phyloP scores from a whole-genome alignment of 2,113 vertebrate genomes.

The Pluvianellus socialis region DNA sequence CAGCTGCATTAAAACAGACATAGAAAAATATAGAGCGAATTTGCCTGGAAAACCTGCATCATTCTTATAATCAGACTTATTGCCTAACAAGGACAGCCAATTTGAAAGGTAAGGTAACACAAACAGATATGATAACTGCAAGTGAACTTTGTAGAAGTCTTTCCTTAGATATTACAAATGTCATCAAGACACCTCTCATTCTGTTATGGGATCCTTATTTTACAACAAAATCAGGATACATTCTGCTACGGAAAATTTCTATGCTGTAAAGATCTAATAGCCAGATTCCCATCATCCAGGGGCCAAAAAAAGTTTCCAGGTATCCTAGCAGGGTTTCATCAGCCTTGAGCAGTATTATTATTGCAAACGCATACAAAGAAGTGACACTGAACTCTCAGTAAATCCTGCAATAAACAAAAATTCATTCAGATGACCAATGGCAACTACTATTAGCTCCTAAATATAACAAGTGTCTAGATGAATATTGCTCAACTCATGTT shows the following conservation, averaged over 20 bases:
- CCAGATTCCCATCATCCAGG: not conserved
- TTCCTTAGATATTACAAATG: not conserved
- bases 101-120: not conserved
- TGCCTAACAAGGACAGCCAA: not conserved
- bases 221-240: not conserved
- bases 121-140: not conserved
- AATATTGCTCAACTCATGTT: not conserved
- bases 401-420: not conserved
- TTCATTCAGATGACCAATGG: not conserved
- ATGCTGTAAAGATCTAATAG: not conserved
- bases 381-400: not conserved
- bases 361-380: not conserved
- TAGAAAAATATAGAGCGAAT: not conserved
- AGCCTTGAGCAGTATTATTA: not conserved
- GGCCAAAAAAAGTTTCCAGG: not conserved
- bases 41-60: not conserved
- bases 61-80: not conserved
- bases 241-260: not conserved
- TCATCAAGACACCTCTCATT: not conserved
- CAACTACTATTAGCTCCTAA: not conserved
- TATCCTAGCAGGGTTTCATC: not conserved
- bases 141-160: not conserved
- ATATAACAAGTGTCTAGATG: not conserved
- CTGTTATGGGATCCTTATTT: not conserved
- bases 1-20: not conserved